phyloP scores from a whole-genome alignment of 2,797 vertebrate species.

The Eospalax fontanierii region DNA sequence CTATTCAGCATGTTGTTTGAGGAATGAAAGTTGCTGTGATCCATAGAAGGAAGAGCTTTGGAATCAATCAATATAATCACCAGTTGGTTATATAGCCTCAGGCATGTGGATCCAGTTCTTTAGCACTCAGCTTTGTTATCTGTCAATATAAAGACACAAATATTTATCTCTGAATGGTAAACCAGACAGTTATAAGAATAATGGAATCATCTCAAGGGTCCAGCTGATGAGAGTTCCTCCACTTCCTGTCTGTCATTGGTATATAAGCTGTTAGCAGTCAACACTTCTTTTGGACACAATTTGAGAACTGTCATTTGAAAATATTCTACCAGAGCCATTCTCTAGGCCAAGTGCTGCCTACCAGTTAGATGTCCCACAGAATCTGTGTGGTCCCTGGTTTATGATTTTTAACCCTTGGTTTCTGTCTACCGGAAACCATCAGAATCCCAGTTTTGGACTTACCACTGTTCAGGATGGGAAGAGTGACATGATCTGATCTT shows the following conservation, averaged over 20 bases:
- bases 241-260: not conserved
- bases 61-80: no score
- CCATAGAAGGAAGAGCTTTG: not conserved
- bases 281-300: not conserved
- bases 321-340: not conserved
- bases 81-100: not conserved
- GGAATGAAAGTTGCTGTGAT: not conserved
- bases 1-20: not conserved
- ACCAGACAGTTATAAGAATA: not conserved
- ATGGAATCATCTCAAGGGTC: not conserved
- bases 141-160: not conserved
- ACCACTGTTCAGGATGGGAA: not conserved
- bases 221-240: not conserved
- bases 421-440: not conserved
- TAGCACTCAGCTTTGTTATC: constrained; percentile 11
- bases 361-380: not conserved
- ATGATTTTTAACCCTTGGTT: not conserved
- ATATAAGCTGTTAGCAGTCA: not conserved
- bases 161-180: constrained; percentile 11
- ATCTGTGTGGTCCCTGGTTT: not conserved
- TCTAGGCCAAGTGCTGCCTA: not conserved
- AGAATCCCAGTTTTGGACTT: not conserved
- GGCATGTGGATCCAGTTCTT: not conserved
- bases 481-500: not conserved
- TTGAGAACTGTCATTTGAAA: not conserved